These are phyloP conservation scores for Eulemur mongoz DNA, from an alignment of 2,797 vertebrate genomes.

Conservation along the genomic window DNA sequence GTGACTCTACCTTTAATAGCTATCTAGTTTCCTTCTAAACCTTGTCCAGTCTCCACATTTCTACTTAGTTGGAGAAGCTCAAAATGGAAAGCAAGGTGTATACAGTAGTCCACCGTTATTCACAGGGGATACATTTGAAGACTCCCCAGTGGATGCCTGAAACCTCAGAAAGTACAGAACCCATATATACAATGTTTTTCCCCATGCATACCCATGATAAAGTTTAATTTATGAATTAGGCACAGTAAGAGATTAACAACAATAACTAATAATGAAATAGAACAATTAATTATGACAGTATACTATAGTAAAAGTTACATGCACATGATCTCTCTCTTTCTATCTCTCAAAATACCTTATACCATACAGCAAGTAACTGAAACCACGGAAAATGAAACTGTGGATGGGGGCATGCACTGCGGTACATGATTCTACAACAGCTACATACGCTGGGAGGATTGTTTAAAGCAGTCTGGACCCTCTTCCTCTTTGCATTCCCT, in stretches of 20 bases:
- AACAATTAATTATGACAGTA: background rate
- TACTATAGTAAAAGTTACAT: background rate
- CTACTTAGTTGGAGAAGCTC: background rate
- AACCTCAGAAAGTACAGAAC: background rate
- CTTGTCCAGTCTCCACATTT: background rate
- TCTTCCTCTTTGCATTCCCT: background rate
- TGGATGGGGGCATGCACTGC: background rate
- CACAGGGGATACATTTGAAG: background rate
- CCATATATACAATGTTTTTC: background rate
- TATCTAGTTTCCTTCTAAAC: background rate
- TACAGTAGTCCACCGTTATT: background rate
- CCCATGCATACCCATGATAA: background rate
- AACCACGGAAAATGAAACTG: background rate
- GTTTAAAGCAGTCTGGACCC: background rate
- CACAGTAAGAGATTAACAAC: background rate
- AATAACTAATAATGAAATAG: background rate
- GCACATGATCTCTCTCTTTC: background rate
- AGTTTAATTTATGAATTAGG: background rate
- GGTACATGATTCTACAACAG: accelerated
- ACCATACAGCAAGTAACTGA: background rate
- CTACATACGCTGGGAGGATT: background rate
- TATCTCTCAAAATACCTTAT: background rate
- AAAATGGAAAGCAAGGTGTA: background rate
- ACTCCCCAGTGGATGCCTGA: background rate
- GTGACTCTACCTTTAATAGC: background rate